phyloP scores from a whole-genome alignment of 2,888 invertebrate species.

The Amblyteles armatorius region DNA sequence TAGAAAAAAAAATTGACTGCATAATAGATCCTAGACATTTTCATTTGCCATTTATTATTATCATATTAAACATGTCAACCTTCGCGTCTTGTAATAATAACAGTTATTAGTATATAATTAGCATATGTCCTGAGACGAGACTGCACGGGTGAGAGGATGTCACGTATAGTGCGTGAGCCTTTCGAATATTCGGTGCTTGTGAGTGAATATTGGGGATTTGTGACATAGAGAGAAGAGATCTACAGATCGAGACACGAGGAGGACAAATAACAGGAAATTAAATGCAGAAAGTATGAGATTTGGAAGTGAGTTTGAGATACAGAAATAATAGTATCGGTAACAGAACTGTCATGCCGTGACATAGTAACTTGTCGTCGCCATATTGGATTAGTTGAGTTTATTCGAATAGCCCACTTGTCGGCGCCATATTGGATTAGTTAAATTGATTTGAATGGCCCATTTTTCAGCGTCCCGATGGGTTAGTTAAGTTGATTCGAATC shows the following conservation, averaged over 20 bases:
- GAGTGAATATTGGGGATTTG: conserved; percentile 23
- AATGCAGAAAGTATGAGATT: conserved; percentile 7
- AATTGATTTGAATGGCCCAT: too few species aligned
- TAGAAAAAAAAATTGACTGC: neutral
- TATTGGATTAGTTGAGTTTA: neutral
- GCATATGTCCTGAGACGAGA: conserved; percentile 55
- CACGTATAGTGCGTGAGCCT: conserved; percentile 53
- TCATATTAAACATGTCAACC: conserved; percentile 6
- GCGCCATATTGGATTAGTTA: conserved; percentile 8
- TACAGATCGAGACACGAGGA: conserved; percentile 24
- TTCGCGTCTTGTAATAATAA: conserved; percentile 28
- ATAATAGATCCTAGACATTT: neutral
- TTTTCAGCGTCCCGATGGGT: neutral
- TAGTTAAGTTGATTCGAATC: neutral
- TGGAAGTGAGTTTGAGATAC: conserved; percentile 6
- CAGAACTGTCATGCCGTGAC: neutral
- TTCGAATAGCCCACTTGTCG: neutral
- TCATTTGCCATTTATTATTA: neutral
- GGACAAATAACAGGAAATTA: conserved; percentile 15
- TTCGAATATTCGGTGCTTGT: conserved; percentile 49
- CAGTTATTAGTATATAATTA: conserved; percentile 45
- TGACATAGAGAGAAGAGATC: conserved; percentile 8
- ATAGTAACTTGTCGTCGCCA: conserved; percentile 1
- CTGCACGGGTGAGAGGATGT: conserved; percentile 62
- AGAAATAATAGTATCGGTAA: conserved; percentile 9